Percentiles rank a stretch among this genome's conserved stretches.
Conservation (phyloP, 2,113 vertebrate genomes). For the Thinocorus orbignyianus region DNA sequence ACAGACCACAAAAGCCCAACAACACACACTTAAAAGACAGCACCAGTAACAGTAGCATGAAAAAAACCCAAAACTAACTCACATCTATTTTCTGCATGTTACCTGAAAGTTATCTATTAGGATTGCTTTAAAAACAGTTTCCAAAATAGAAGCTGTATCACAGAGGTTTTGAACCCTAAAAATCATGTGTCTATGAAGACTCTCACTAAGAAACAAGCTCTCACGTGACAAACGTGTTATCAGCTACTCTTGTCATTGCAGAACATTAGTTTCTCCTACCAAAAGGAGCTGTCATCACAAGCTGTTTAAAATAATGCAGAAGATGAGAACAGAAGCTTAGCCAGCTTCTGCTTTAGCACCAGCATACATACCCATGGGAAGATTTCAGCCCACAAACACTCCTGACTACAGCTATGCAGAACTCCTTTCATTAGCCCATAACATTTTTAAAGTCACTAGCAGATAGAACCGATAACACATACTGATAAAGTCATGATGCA, state of each 20-base stretch:
- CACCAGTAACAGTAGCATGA: not conserved
- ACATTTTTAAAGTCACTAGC: not conserved
- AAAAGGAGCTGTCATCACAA: conserved; percentile 35
- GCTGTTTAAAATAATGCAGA: not conserved
- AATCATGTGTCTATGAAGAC: not conserved
- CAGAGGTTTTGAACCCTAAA: not conserved
- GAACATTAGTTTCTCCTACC: not conserved
- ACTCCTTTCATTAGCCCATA: not conserved
- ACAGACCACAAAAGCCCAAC: not conserved
- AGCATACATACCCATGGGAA: not conserved
- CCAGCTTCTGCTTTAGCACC: not conserved
- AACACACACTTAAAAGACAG: not conserved
- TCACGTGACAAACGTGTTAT: not conserved
- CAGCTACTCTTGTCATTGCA: not conserved
- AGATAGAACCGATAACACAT: not conserved
- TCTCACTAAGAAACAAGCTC: not conserved
- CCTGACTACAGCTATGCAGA: not conserved
- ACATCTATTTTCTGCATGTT: not conserved
- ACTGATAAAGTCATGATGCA: not conserved
- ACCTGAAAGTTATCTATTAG: no score
- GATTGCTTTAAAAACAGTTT: not conserved
- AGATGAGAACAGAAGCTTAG: not conserved
- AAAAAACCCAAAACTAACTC: not conserved
- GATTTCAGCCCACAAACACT: fast-evolving
- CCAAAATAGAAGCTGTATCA: not conserved